phyloP scores from a whole-genome alignment of 1,140 invertebrate species.

The Drosophila funebris region DNA sequence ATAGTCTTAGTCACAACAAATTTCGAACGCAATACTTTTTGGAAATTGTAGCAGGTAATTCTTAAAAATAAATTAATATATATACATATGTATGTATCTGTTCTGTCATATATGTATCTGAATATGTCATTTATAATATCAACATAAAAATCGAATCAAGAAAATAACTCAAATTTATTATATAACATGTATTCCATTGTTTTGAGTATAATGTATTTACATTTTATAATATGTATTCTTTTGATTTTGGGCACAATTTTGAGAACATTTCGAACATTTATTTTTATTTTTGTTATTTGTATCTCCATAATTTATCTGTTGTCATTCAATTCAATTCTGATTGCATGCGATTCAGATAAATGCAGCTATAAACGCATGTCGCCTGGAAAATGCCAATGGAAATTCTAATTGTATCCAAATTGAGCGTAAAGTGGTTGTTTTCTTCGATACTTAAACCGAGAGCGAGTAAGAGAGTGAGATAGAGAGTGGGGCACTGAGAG shows the following conservation, averaged over 20 bases:
- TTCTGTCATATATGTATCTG: background rate
- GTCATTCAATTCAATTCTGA: background rate
- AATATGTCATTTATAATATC: too few relatives aligned
- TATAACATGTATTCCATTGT: too few relatives aligned
- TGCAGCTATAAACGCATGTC: background rate
- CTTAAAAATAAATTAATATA: background rate
- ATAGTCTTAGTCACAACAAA: conserved; percentile 11
- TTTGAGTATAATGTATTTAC: too few relatives aligned
- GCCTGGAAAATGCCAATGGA: conserved; percentile 59
- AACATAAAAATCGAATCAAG: too few relatives aligned
- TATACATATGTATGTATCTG: too few relatives aligned
- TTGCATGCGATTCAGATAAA: background rate
- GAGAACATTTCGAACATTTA: background rate
- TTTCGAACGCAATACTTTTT: background rate
- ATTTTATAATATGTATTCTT: too few relatives aligned
- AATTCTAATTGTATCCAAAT: conserved; percentile 54
- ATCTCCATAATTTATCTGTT: background rate
- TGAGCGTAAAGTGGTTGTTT: conserved; percentile 75
- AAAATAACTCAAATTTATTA: too few relatives aligned
- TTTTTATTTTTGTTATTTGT: background rate
- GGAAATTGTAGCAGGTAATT: background rate
- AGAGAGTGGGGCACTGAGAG: background rate
- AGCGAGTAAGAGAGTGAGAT: background rate
- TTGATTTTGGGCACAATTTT: background rate
- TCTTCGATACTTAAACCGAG: conserved; percentile 8